Evolutionary conservation across 2,888 invertebrate genomes (phyloP).

Genomic region (Drosophila sordidula): DNA sequence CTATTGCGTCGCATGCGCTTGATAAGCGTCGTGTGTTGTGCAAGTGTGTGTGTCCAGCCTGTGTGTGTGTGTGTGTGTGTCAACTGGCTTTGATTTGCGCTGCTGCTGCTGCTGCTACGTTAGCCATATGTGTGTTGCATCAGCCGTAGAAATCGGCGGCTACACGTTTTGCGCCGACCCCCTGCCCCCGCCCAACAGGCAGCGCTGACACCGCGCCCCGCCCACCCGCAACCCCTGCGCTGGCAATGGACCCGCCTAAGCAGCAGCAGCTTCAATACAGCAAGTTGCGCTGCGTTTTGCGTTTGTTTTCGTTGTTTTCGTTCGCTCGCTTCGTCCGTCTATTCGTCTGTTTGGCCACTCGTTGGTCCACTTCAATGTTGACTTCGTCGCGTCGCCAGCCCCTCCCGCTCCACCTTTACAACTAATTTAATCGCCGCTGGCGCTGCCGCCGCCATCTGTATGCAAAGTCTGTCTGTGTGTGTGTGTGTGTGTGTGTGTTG

Average conservation of each 20-base stretch:
- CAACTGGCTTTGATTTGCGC: slow-evolving; percentile 73
- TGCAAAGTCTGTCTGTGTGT: slow-evolving; percentile 40
- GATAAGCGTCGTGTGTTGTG: slow-evolving; percentile 57
- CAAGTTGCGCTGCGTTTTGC: slow-evolving; percentile 57
- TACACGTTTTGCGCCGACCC: slow-evolving; percentile 63
- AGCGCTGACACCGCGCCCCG: slow-evolving; percentile 3
- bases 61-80: slow-evolving; percentile 42
- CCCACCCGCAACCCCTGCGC: slow-evolving; percentile 8
- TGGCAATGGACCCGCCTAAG: slow-evolving; percentile 33
- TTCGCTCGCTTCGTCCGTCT: slow-evolving; percentile 32
- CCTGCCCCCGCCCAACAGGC: slow-evolving; percentile 43
- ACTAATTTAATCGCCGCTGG: slow-evolving; percentile 73
- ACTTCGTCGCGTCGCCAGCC: slow-evolving; percentile 59
- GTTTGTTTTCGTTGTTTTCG: slow-evolving; percentile 37
- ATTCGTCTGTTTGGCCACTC: slow-evolving; percentile 52
- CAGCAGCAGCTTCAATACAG: slow-evolving; percentile 62
- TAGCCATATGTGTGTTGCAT: slow-evolving; percentile 67
- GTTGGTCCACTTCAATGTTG: slow-evolving; percentile 75
- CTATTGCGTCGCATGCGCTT: slow-evolving; percentile 74
- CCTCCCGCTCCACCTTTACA: slow-evolving; percentile 37
- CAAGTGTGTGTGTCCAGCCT: slow-evolving; percentile 9
- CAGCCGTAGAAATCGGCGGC: slow-evolving; percentile 76
- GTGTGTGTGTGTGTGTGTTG: slow-evolving; percentile 34
- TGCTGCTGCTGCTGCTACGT: slow-evolving; percentile 44
- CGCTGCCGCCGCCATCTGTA: slow-evolving; percentile 33